Percentiles rank a stretch among this genome's conserved stretches.
phyloP scores from a whole-genome alignment of 2,797 vertebrate genomes.

The Centropyge bicolor region DNA sequence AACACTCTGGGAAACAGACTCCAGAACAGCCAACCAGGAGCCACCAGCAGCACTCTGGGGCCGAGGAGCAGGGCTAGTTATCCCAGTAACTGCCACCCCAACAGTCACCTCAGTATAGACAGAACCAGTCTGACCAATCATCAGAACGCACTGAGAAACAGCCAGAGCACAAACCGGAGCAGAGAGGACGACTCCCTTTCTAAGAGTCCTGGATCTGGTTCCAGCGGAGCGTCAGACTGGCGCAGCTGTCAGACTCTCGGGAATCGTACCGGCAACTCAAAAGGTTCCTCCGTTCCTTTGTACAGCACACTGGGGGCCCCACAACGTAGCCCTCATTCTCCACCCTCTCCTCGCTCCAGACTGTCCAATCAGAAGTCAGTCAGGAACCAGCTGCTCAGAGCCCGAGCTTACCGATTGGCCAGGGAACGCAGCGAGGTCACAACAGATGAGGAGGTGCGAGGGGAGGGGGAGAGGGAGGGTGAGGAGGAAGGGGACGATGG shows the following conservation, averaged over 20 bases:
- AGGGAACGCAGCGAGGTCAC: conserved; percentile 78
- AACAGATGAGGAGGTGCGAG: conserved; percentile 77
- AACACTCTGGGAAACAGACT: conserved; percentile 15
- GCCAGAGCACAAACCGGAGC: conserved; percentile 37
- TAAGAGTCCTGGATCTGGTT: conserved; percentile 70
- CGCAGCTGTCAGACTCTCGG: conserved; percentile 71
- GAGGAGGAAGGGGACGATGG: conserved; percentile 68
- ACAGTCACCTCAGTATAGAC: conserved; percentile 60
- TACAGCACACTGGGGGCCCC: conserved; percentile 76
- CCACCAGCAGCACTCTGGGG: conserved; percentile 20
- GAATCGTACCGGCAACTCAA: conserved; percentile 48
- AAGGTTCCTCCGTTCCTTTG: conserved; percentile 39
- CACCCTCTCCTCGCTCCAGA: conserved; percentile 72
- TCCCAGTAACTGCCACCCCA: conserved; percentile 63
- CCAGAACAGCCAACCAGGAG: conserved; percentile 27
- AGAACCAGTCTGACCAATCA: conserved; percentile 52
- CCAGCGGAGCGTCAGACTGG: conserved; percentile 69
- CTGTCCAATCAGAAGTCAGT: conserved; percentile 76
- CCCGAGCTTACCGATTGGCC: conserved; percentile 73
- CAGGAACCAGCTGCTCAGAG: conserved; percentile 79
- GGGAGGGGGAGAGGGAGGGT: conserved; percentile 47
- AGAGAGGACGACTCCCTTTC: conserved; percentile 70
- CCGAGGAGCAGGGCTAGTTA: conserved; percentile 77
- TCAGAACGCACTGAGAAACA: conserved; percentile 47
- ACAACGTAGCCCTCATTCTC: conserved; percentile 42